Evolutionary conservation across 2,113 vertebrate species (phyloP).

Genomic region (Sitta europaea): DNA sequence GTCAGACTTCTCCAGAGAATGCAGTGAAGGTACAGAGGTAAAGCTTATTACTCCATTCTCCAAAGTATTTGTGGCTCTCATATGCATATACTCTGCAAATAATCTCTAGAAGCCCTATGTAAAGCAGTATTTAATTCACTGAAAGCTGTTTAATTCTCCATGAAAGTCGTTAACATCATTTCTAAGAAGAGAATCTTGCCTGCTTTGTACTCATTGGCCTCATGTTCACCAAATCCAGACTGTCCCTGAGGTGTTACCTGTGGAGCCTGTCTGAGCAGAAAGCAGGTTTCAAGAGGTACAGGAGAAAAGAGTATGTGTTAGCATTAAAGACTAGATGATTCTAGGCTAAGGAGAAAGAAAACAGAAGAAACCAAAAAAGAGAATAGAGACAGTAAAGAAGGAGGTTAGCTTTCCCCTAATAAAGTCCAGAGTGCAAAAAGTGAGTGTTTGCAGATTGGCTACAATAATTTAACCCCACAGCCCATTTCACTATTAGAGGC

Average conservation of each 20-base stretch:
- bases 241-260: neutral
- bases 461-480: neutral
- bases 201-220: neutral
- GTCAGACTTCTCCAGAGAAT: neutral
- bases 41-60: neutral
- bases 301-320: neutral
- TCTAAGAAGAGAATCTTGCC: neutral
- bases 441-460: neutral
- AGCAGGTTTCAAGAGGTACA: neutral
- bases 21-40: neutral
- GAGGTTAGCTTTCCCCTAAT: neutral
- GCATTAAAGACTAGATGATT: neutral
- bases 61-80: neutral
- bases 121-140: neutral
- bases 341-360: neutral
- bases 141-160: neutral
- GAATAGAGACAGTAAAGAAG: neutral
- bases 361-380: neutral
- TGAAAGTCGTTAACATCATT: neutral
- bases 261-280: neutral
- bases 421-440: neutral
- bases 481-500: neutral
- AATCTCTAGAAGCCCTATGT: neutral
- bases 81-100: neutral
- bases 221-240: neutral